Percentiles rank a stretch among this genome's conserved stretches.
phyloP scores from a whole-genome alignment of 1,140 invertebrate genomes.

The Halesus radiatus region DNA sequence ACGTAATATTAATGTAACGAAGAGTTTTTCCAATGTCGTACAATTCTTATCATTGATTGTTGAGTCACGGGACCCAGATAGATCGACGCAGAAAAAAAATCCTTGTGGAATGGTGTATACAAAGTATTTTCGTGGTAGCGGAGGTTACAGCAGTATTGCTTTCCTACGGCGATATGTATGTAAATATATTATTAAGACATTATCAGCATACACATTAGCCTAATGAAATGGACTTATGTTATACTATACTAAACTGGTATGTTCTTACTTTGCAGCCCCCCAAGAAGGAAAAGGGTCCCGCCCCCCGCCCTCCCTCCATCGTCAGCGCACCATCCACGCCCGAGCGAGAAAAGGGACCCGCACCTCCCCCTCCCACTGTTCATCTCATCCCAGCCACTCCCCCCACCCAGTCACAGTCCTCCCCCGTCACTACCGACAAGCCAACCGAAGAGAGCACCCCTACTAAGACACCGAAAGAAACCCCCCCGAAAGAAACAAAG shows the following conservation, averaged over 20 bases:
- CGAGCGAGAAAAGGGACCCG: constrained; percentile 71
- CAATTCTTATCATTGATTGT: too few species aligned
- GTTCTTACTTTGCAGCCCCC: constrained; percentile 63
- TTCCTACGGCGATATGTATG: too few species aligned
- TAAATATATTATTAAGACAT: too few species aligned
- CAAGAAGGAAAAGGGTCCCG: constrained; percentile 81
- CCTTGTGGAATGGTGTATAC: too few species aligned
- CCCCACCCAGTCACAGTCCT: constrained; percentile 60
- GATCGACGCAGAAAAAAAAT: too few species aligned
- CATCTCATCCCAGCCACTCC: constrained; percentile 62
- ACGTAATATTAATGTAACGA: too few species aligned
- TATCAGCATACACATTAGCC: too few species aligned
- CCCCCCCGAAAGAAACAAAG: constrained; percentile 63
- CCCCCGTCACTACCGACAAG: constrained; percentile 52
- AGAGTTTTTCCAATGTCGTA: too few species aligned
- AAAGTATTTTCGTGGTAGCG: too few species aligned
- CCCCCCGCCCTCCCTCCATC: constrained; percentile 73
- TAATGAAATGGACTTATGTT: too few species aligned
- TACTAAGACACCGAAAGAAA: constrained; percentile 61
- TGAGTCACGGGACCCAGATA: too few species aligned
- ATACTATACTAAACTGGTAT: neutral
- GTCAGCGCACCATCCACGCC: constrained; percentile 65
- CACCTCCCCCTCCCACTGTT: constrained; percentile 69
- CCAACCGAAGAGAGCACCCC: constrained; percentile 18
- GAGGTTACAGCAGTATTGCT: too few species aligned